Base-by-base conservation (phyloP, 2,888 invertebrate genomes). In the Mimachlamys varia region DNA sequence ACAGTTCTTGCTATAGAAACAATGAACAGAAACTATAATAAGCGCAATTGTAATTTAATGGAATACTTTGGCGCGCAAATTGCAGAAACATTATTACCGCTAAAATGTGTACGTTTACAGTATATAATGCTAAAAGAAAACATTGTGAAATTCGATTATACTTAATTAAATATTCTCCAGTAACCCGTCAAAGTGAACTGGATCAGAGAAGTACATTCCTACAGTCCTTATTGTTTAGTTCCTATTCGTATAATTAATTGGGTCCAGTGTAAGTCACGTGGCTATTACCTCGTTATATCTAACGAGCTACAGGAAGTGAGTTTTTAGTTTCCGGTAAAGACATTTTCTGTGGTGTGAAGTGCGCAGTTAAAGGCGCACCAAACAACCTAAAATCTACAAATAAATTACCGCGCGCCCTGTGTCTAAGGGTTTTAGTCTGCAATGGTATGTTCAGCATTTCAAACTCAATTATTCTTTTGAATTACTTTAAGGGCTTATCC, bases 401-500 rank as follows among this genome's bases (percentile, higher is more conserved):
- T 33, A 33, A 76, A 17, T 33, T 76, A 15, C 76, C 15, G 33
- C 76, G 13, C 33, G 76, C 17, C 33, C 33, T 1, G 33, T 76
- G 76, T 76, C 33, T 76, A 13, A 76, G 33, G 62, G 27, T 10
- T 10, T 76, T 76, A 76, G 33, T 27, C 76, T 33, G 7, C 33
- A 76, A 12, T 76, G 27, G 76, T 76, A 58, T 76, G 22, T 22
- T 76, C 12, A 22, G 27, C 10, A 33, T 27, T 76, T 33, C 33
- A 76, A 76, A 76, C 76, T 15, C 27, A 76, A 76, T 76, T 76
- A 76, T 76, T 33, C 22, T 76, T 7, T 33, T 27, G 62, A 12
- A 33, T 76, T 76, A 76, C 76, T 76, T n/a, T 76, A 76, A 76
- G 33, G 33, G 76, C 33, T 76, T 76, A 76, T 76, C 27, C 76